A percentile compares a stretch with the other conserved stretches of the same genome.
Conservation (phyloP, 2,888 invertebrate genomes). For the Pseudanteris insignis region DNA sequence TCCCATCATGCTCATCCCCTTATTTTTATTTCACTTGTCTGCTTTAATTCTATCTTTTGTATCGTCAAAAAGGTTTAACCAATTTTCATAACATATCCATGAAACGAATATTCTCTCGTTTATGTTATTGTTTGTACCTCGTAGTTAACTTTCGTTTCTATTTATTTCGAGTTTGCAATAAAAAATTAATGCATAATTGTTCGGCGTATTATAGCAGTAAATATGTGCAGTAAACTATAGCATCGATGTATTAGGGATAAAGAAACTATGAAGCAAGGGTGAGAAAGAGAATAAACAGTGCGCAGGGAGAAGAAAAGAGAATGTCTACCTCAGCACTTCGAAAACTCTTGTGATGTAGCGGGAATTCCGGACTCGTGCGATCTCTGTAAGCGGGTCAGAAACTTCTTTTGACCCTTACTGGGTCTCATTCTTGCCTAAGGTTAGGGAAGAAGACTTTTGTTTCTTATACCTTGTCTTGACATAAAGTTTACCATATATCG, state of each 20-base stretch:
- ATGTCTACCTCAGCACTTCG: conserved; percentile 59
- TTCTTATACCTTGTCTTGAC: conserved; percentile 46
- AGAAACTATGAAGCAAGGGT: conserved; percentile 40
- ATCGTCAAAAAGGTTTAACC: too few species aligned
- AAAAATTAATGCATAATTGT: too few species aligned
- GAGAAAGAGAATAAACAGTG: conserved; percentile 12
- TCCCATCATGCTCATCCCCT: too few species aligned
- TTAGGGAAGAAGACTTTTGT: conserved; percentile 57
- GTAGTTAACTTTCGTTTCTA: too few species aligned
- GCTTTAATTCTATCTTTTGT: too few species aligned
- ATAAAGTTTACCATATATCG: conserved; percentile 25
- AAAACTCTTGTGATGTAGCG: conserved; percentile 62
- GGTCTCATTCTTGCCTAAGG: conserved; percentile 56
- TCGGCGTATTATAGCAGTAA: conserved; percentile 34
- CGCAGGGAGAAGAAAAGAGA: conserved; percentile 38
- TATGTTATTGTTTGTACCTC: too few species aligned
- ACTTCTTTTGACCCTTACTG: conserved; percentile 63
- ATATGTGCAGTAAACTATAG: conserved; percentile 48
- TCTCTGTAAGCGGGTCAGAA: conserved; percentile 65
- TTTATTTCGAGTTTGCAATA: too few species aligned
- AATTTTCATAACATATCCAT: too few species aligned
- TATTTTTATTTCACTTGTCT: too few species aligned
- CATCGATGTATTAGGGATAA: conserved; percentile 49
- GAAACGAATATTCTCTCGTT: too few species aligned
- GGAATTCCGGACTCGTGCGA: conserved; percentile 57